Evolutionary conservation across 1,140 invertebrate genomes (phyloP).

Genomic region (Ceratoteleas bidentatus): DNA sequence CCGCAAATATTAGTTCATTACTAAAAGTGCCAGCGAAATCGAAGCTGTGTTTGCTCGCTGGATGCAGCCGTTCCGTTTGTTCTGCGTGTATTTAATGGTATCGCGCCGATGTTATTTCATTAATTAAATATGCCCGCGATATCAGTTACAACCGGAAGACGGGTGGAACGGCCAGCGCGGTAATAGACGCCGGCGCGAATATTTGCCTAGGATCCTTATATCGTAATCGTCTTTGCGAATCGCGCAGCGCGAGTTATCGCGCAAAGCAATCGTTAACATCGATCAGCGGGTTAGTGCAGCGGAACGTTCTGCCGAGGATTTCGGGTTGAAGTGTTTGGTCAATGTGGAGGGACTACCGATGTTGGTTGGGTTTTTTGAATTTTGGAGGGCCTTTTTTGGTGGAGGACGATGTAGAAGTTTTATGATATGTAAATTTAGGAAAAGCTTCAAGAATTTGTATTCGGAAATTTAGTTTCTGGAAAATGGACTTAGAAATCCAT

Average conservation of each 20-base stretch:
- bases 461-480: too few relatives aligned
- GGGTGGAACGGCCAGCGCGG: constrained; percentile 14
- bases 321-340: too few relatives aligned
- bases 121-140: constrained; percentile 63
- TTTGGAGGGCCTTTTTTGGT: too few relatives aligned
- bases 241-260: not conserved
- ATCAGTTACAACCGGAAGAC: constrained; percentile 33
- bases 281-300: not conserved
- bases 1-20: constrained; percentile 82
- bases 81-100: constrained; percentile 75
- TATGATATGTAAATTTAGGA: too few relatives aligned
- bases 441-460: too few relatives aligned
- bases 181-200: constrained; percentile 17
- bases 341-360: too few relatives aligned
- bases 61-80: constrained; percentile 70
- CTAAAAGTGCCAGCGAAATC: constrained; percentile 78
- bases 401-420: too few relatives aligned
- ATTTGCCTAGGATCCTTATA: constrained; percentile 4
- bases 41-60: constrained; percentile 67
- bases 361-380: too few relatives aligned
- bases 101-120: constrained; percentile 62
- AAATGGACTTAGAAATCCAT: too few relatives aligned
- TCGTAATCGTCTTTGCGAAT: not conserved
- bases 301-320: too few relatives aligned
- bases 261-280: not conserved